Base-by-base conservation (phyloP, 2,113 vertebrate genomes). In the Carassius carassius region DNA sequence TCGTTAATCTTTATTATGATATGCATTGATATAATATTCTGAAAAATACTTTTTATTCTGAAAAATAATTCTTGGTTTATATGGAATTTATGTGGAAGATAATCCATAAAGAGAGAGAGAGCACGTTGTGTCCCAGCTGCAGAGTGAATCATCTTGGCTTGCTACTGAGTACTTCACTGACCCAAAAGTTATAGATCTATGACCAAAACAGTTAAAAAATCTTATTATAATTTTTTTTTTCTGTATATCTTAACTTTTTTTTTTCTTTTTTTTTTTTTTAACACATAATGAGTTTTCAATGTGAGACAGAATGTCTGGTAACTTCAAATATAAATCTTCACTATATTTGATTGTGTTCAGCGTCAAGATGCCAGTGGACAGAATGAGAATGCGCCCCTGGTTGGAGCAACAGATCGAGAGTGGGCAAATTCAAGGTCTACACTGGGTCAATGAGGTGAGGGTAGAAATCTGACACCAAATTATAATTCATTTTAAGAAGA, bases 311-410 rank as follows among this genome's bases (percentile, higher is more conserved):
- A 16, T 74, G 70, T 74, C 41, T 12, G 16, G n/a, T 49, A 49
- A 29, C 29, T 29, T 29, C 29, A 2, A 17, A 32, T 51, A 10
- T 2, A 49, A 54, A 54, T 32, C 73, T 51, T 32, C 13, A 76
- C 51, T 49, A 1, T 23, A 25, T 44, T 23, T 1, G 3, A 54
- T 51, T 76, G 5, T 54, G 4, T 54, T 76, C 7, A 76, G 74
- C 25, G 91, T 90, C 82, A 95, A 91, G 87, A 97, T 97, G 96
- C 96, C 96, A 4, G 95, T 97, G 47, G 96, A 97, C 90, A 94
- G 96, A 89, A 97, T 97, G 96, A 94, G 96, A 51, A 97, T 97
- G 96, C 93, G 96, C 56, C 96, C 96, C 0, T 97, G 96, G 96
- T 92, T 97, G 89, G 96, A 97, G 89, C 95, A 97, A 51, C 96